Conservation (phyloP, 2,888 invertebrate species). For the Xanthorhoe designata region DNA sequence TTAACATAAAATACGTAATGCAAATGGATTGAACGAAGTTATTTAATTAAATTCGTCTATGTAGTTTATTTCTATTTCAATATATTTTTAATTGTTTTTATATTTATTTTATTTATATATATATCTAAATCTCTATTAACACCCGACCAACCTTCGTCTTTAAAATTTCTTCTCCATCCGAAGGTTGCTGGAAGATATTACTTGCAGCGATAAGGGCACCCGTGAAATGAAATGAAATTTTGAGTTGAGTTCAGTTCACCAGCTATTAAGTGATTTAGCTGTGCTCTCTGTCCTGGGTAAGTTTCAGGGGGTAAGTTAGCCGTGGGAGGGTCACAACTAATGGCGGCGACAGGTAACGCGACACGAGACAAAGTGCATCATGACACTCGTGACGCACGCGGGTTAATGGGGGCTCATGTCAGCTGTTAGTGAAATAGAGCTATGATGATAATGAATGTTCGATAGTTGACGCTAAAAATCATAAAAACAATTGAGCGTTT, state of each 20-base stretch:
- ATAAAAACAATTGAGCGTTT: neutral
- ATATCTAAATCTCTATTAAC: too few relatives aligned
- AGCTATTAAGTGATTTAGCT: slow-evolving; percentile 7
- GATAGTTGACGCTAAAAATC: neutral
- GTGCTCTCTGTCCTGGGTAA: slow-evolving; percentile 51
- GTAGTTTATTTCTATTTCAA: too few relatives aligned
- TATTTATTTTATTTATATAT: too few relatives aligned
- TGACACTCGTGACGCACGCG: slow-evolving; percentile 39
- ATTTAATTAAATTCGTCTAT: too few relatives aligned
- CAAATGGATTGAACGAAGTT: too few relatives aligned
- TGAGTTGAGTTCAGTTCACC: neutral
- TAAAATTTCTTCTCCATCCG: too few relatives aligned
- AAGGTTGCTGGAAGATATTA: too few relatives aligned
- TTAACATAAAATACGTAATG: too few relatives aligned
- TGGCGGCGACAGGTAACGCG: slow-evolving; percentile 82
- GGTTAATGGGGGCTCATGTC: slow-evolving; percentile 45
- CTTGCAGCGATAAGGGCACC: too few relatives aligned
- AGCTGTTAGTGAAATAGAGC: slow-evolving; percentile 26
- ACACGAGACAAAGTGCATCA: slow-evolving; percentile 82
- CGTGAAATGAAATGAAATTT: too few relatives aligned
- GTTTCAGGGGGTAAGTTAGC: slow-evolving; percentile 67
- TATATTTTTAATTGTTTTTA: too few relatives aligned
- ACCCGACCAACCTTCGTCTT: too few relatives aligned
- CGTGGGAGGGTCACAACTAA: slow-evolving; percentile 73
- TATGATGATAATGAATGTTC: slow-evolving; percentile 7